Base-by-base conservation (phyloP, 2,797 vertebrate species). In the Gobio occitaniae region DNA sequence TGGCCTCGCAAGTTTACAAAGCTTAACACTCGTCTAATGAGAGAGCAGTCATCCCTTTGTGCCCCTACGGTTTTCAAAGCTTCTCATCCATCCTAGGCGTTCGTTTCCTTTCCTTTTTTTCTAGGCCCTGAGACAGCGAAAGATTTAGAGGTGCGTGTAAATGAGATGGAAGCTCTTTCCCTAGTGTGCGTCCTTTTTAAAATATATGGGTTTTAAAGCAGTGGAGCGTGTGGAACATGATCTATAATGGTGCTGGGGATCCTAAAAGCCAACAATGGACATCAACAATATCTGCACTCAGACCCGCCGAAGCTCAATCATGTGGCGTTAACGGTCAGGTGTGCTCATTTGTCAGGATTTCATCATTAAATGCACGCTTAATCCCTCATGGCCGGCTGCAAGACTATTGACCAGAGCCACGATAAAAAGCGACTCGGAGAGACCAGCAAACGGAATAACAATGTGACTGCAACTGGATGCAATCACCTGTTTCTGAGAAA, bases 111-210 rank as follows among this genome's bases (percentile, higher is more conserved):
- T 3, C 36, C 36, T 63, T 85, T 50, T 90, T 91, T 63, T 69
- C 63, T 32, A 59, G 90, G 89, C 88, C 90, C 86, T 80, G 91
- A 94, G 91, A 94, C 89, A 89, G 89, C 85, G 82, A 89, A 93
- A 94, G 92, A 94, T 95, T 94, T 93, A 93, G 92, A 92, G 92
- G 90, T 90, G 83, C 72, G 86, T 89, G 93, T 92, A 94, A 93
- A 90, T 91, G 87, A 92, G 80, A 86, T 92, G 90, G 90, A 93
- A 90, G 80, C 69, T 81, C 78, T 89, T 90, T 95, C 94, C 93
- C 94, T 85, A 54, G 91, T 92, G 94, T 88, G 89, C 85, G 78
- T 90, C 79, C 63, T 88, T 91, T 92, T 92, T 89, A 89, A 91
- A n/a, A 94, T 93, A 95, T 91, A 93, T 92, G 90, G 91, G 89